A percentile compares a stretch with the other conserved stretches of the same genome.
Conservation (phyloP, 2,797 vertebrate genomes). For the Mormyrus proboscirostris region DNA sequence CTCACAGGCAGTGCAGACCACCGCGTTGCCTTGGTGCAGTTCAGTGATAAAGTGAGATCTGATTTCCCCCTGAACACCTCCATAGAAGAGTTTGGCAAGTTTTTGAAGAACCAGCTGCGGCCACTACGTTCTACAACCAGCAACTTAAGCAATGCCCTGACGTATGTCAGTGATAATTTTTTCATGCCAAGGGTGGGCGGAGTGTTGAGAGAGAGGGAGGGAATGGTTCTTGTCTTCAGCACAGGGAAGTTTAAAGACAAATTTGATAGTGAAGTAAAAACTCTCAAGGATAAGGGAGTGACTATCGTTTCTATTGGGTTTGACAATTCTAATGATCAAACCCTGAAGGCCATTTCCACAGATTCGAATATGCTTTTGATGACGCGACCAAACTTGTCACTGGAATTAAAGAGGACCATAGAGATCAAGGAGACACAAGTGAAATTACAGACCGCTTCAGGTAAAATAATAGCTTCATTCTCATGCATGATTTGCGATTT, state of each 20-base stretch:
- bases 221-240: constrained; percentile 63
- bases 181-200: constrained; percentile 57
- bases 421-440: constrained; percentile 29
- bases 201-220: constrained; percentile 52
- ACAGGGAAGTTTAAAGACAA: constrained; percentile 50
- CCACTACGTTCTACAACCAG: constrained; percentile 31
- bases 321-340: constrained; percentile 33
- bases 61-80: constrained; percentile 66
- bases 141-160: constrained; percentile 46
- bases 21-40: constrained; percentile 70
- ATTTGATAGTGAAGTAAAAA: constrained; percentile 36
- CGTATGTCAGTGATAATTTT: constrained; percentile 46
- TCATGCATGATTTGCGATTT: neutral
- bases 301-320: constrained; percentile 56
- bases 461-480: neutral
- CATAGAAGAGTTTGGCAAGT: constrained; percentile 41
- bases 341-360: constrained; percentile 46
- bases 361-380: constrained; percentile 33
- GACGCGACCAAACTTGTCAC: constrained; percentile 1
- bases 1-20: constrained; percentile 56
- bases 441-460: neutral
- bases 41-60: constrained; percentile 39
- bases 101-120: constrained; percentile 40
- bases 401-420: constrained; percentile 43
- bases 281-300: constrained; percentile 55